Percentiles rank a stretch among this genome's conserved stretches.
Evolutionary conservation across 2,113 vertebrate species (phyloP).

Genomic region (Onychostoma macrolepis): DNA sequence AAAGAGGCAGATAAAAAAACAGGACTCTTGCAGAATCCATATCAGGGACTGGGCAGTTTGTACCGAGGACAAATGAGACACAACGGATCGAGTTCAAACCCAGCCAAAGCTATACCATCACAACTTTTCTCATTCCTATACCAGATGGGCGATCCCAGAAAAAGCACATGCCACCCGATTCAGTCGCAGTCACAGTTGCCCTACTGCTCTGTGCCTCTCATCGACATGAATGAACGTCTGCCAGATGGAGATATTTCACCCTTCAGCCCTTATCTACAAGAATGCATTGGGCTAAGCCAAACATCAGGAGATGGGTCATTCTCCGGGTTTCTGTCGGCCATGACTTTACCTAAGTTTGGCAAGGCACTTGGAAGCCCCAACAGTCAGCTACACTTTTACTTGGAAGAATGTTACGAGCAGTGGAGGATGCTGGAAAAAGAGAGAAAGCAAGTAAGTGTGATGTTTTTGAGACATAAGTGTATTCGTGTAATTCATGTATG

Average conservation of each 20-base stretch:
- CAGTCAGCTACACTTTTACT: conserved; percentile 71
- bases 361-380: conserved; percentile 70
- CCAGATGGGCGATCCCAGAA: conserved; percentile 58
- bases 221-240: conserved; percentile 65
- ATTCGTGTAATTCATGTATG: not conserved
- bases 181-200: conserved; percentile 57
- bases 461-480: not conserved
- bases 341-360: conserved; percentile 55
- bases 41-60: conserved; percentile 53
- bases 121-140: conserved; percentile 57
- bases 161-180: conserved; percentile 49
- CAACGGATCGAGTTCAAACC: not conserved
- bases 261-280: conserved; percentile 66
- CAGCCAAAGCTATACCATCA: conserved; percentile 26
- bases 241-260: conserved; percentile 63
- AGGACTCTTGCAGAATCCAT: conserved; percentile 54
- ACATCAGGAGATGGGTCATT: conserved; percentile 63
- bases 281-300: conserved; percentile 53
- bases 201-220: conserved; percentile 26
- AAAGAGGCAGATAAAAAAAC: conserved; percentile 53
- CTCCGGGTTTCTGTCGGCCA: conserved; percentile 56
- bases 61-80: conserved; percentile 53
- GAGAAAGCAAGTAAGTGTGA: conserved; percentile 77
- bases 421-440: conserved; percentile 82
- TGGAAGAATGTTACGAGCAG: conserved; percentile 83